Conservation (phyloP, 2,113 vertebrate species). For the Tenebrosternarchus preto region DNA sequence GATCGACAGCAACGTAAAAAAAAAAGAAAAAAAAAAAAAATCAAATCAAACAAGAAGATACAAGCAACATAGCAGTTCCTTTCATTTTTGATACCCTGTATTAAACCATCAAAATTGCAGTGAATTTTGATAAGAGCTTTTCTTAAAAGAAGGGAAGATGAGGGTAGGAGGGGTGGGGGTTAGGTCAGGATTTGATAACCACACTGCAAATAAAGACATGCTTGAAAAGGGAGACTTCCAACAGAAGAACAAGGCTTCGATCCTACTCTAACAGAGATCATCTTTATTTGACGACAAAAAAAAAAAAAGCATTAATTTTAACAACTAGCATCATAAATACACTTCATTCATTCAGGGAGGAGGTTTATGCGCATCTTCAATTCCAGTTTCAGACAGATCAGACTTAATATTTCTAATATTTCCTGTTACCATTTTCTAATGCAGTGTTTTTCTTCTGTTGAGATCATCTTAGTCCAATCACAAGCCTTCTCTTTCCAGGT, state of each 20-base stretch:
- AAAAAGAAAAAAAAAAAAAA: conserved; percentile 72
- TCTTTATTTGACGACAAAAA: conserved; percentile 79
- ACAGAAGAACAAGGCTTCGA: conserved; percentile 56
- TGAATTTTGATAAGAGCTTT: conserved; percentile 74
- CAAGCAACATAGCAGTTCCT: conserved; percentile 74
- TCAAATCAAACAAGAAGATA: conserved; percentile 85
- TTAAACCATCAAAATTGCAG: conserved; percentile 74
- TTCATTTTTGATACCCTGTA: conserved; percentile 94
- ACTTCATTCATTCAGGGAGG: conserved; percentile 71
- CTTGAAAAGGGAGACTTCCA: conserved; percentile 66
- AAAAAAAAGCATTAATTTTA: conserved; percentile 75
- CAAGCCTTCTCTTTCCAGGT: conserved; percentile 55
- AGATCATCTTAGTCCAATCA: conserved; percentile 69
- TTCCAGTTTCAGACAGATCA: conserved; percentile 75
- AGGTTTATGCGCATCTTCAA: conserved; percentile 68
- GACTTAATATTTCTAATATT: not conserved
- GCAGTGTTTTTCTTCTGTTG: conserved; percentile 28
- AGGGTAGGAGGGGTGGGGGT: conserved; percentile 40
- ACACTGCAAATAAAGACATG: conserved; percentile 51
- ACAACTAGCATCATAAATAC: conserved; percentile 80
- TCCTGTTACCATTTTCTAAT: no score
- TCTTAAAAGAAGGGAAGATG: conserved; percentile 58
- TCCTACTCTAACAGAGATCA: conserved; percentile 73
- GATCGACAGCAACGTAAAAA: conserved; percentile 75
- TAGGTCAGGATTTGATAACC: conserved; percentile 63